Conservation (phyloP, 2,797 vertebrate genomes). For the Pitangus sulphuratus region DNA sequence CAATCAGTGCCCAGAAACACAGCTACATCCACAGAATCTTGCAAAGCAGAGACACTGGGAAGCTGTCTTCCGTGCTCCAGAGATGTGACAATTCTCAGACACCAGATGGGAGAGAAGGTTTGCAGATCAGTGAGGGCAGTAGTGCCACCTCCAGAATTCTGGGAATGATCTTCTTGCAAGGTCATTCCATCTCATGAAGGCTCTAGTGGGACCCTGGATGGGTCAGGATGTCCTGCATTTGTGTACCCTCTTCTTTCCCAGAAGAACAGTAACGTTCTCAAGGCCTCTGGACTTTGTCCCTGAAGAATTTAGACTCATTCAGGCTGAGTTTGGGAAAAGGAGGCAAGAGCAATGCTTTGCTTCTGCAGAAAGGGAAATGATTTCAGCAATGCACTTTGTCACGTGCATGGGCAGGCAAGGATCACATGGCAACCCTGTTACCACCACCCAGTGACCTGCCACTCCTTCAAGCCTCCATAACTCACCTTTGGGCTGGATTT, state of each 20-base stretch:
- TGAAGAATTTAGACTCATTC: neutral
- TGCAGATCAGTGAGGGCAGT: neutral
- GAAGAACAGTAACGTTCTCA: neutral
- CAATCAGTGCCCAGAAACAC: neutral
- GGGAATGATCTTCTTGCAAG: neutral
- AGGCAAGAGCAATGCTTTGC: neutral
- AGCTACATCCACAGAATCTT: neutral
- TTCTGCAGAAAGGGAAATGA: neutral
- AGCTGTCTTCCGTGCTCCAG: neutral
- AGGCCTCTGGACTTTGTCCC: neutral
- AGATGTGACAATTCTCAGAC: neutral
- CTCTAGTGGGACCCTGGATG: neutral
- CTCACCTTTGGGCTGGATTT: neutral
- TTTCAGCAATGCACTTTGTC: fast-evolving
- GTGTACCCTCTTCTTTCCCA: neutral
- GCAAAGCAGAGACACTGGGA: fast-evolving
- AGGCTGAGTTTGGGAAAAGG: neutral
- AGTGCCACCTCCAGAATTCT: neutral
- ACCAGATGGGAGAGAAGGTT: neutral
- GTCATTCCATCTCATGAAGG: neutral
- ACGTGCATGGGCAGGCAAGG: fast-evolving
- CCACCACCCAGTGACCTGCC: neutral
- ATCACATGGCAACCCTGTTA: neutral
- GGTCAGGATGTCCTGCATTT: neutral
- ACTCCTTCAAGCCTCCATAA: neutral